Evolutionary conservation across 1,140 invertebrate genomes (phyloP), one percentile per base, ranked within the genome.

Genomic region (Propsilocerus akamusi): DNA sequence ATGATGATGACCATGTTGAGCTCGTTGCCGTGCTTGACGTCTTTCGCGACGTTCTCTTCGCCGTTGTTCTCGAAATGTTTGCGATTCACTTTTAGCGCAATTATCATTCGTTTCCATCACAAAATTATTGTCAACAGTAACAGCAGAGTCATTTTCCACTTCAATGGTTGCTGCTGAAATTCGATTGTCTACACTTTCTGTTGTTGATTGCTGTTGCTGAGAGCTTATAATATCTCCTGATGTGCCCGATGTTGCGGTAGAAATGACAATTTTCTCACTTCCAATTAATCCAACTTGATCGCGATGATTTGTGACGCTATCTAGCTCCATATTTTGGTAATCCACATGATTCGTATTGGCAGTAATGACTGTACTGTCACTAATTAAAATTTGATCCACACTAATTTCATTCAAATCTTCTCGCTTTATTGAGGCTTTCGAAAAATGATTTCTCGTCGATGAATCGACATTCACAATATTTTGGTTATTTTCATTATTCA

Each of bases 111-210:
- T 14, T 20, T 41, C 22, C 17, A 20, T 41, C 14, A 41, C 34
- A 4, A 41, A 8, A 30, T 30, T 30, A 30, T 30, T 30, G n/a
- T 30, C 28, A 30, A n/a, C n/a, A 11, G 28, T 20, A 14, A 10
- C 14, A 41, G 17, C 8, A 5, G 34, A 20, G 10, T 30, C 28
- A 30, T 30, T 30, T 8, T n/a, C 10, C 28, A 11, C 17, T 20
- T 41, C 14, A 41, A 8, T 41, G 17, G 22, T n/a, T n/a, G n/a
- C 34, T 17, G 22, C 22, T 17, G 34, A 20, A 17, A 41, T 41
- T 41, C 22, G 34, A 41, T 41, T 41, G 34, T 20, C 22, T 41
- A 41, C 34, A 41, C 14, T 41, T 41, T 41, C 34, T n/a, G n/a
- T n/a, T n/a, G 17, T 20, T 41, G 8, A 17, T 17, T 41, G 17